Evolutionary conservation across 1,140 invertebrate species (phyloP).

Genomic region (Drosophila bifasciata): DNA sequence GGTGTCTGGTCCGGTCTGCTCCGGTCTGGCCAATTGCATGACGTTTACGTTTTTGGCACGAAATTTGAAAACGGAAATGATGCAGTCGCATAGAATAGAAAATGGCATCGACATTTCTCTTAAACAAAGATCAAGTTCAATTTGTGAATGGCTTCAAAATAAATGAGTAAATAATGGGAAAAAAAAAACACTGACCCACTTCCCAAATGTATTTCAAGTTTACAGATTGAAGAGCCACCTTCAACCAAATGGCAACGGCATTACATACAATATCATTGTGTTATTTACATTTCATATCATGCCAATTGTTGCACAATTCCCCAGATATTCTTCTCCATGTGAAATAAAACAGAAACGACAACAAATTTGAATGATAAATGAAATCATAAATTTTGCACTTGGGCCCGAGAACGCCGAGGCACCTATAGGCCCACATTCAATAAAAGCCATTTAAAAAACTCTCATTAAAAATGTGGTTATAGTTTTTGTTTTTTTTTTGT

Average conservation of each 20-base stretch:
- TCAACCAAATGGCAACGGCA: conserved; percentile 45
- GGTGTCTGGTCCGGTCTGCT: background rate
- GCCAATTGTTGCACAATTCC: conserved; percentile 75
- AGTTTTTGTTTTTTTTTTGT: conserved; percentile 5
- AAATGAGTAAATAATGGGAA: background rate
- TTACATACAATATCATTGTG: conserved; percentile 38
- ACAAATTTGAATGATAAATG: conserved; percentile 54
- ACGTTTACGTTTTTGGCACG: conserved; percentile 49
- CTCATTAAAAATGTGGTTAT: conserved; percentile 39
- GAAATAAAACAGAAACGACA: conserved; percentile 28
- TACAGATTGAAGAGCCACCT: conserved; percentile 49
- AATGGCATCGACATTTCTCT: background rate
- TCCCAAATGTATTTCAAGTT: conserved; percentile 65
- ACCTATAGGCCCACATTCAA: conserved; percentile 37
- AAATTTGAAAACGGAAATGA: conserved; percentile 50
- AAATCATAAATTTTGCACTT: conserved; percentile 66
- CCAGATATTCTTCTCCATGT: conserved; percentile 31
- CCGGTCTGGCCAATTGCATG: conserved; percentile 30
- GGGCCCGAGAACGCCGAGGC: conserved; percentile 45
- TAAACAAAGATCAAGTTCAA: conserved; percentile 32
- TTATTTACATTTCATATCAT: conserved; percentile 55
- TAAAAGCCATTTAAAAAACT: conserved; percentile 49
- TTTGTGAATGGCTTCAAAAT: conserved; percentile 12
- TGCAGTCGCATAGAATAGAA: conserved; percentile 18
- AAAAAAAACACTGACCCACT: conserved; percentile 54